phyloP scores from a whole-genome alignment of 2,888 invertebrate genomes.

The Dryomyza anilis region DNA sequence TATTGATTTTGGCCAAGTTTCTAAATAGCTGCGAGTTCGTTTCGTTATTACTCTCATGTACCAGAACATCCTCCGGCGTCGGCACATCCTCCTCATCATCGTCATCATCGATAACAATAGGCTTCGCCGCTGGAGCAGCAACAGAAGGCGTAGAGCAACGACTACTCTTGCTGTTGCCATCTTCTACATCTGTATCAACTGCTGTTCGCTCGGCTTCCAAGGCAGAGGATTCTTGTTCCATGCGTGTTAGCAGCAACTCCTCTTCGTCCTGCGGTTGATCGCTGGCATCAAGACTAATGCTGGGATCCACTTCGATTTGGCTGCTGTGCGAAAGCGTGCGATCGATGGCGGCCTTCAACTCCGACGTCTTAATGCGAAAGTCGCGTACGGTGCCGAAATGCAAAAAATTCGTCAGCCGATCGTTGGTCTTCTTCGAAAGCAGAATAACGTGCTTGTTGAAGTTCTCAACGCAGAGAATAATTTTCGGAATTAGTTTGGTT shows the following conservation, averaged over 20 bases:
- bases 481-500: conserved; percentile 67
- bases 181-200: conserved; percentile 9
- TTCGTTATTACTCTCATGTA: conserved; percentile 42
- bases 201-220: too few relatives aligned
- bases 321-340: conserved; percentile 53
- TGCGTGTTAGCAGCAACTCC: conserved; percentile 38
- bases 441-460: conserved; percentile 67
- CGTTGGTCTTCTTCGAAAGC: conserved; percentile 66
- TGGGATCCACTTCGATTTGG: conserved; percentile 45
- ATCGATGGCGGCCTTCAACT: conserved; percentile 64
- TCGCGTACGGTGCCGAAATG: conserved; percentile 69
- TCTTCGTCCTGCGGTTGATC: conserved; percentile 35
- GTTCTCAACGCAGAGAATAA: conserved; percentile 68
- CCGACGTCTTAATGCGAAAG: conserved; percentile 65
- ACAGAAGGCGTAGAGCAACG: conserved; percentile 4
- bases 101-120: conserved; percentile 25
- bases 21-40: conserved; percentile 44
- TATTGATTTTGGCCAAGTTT: conserved; percentile 48
- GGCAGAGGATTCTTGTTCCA: conserved; percentile 35
- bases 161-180: not conserved
- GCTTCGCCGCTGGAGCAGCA: not conserved
- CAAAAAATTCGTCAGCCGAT: conserved; percentile 63
- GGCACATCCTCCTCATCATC: conserved; percentile 27
- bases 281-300: conserved; percentile 34
- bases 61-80: conserved; percentile 37